Percentiles rank a stretch among this genome's conserved stretches.
phyloP scores from a whole-genome alignment of 2,888 invertebrate species.

The Odontothrips loti region DNA sequence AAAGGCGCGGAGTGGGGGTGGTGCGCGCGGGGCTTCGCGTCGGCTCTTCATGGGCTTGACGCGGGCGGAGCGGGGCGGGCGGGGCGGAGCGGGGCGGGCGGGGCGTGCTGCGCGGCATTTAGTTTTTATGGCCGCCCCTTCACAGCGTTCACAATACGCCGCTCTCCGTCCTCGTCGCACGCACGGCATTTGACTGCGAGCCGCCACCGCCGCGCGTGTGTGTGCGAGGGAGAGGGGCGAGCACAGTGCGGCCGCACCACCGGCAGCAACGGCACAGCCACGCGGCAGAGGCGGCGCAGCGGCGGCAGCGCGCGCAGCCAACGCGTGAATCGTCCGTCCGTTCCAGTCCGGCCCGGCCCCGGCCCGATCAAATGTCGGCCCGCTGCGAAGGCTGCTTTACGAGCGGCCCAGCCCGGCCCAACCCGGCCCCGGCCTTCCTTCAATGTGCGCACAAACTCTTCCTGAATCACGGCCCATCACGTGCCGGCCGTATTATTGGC shows the following conservation, averaged over 20 bases:
- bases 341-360: not conserved
- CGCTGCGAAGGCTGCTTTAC: not conserved
- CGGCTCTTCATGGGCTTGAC: not conserved
- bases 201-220: too few species aligned
- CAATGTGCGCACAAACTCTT: slow-evolving; percentile 11
- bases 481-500: not conserved
- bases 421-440: not conserved
- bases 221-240: too few species aligned
- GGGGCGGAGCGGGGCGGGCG: not conserved
- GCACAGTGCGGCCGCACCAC: too few species aligned
- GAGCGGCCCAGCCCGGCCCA: not conserved
- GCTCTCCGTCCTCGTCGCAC: too few species aligned
- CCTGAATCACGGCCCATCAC: not conserved
- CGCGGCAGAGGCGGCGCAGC: too few species aligned
- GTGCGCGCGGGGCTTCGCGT: too few species aligned
- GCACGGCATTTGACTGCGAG: too few species aligned
- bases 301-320: too few species aligned
- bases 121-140: slow-evolving; percentile 2
- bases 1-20: too few species aligned
- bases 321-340: not conserved
- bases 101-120: slow-evolving; percentile 1
- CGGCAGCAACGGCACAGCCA: too few species aligned
- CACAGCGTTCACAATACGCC: too few species aligned
- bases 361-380: not conserved
- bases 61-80: not conserved